phyloP scores from a whole-genome alignment of 1,140 invertebrate species.

The Plodia interpunctella region DNA sequence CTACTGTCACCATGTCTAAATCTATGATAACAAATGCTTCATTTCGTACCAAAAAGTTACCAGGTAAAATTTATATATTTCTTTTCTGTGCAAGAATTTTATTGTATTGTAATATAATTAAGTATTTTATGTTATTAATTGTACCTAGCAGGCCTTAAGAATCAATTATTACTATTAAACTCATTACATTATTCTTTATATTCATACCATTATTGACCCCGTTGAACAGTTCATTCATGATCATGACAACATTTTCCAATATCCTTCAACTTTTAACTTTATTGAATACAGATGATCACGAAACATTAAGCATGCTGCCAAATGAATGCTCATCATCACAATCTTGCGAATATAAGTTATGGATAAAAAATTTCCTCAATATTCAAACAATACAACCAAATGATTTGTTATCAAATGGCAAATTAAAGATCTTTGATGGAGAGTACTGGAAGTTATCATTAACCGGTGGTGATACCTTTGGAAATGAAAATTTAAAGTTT shows the following conservation, averaged over 20 bases:
- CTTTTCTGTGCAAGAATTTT: background rate
- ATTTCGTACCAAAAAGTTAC: conserved; percentile 96
- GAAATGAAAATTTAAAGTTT: background rate
- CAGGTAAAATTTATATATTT: conserved; percentile 78
- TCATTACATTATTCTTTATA: too few relatives aligned
- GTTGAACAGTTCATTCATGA: too few relatives aligned
- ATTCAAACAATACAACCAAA: conserved; percentile 12
- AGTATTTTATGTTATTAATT: too few relatives aligned
- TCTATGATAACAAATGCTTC: conserved; percentile 98
- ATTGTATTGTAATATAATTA: too few relatives aligned
- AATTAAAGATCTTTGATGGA: conserved; percentile 23
- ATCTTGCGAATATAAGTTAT: conserved; percentile 21
- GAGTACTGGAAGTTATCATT: conserved; percentile 17
- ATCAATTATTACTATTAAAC: too few relatives aligned
- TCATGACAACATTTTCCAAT: background rate
- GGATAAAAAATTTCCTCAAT: conserved; percentile 15
- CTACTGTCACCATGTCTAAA: conserved; percentile 89
- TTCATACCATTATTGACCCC: too few relatives aligned
- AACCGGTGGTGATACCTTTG: background rate
- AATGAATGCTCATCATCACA: conserved; percentile 34
- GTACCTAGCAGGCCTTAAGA: too few relatives aligned
- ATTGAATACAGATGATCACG: conserved; percentile 34
- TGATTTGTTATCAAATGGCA: conserved; percentile 13
- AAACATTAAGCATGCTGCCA: conserved; percentile 34
- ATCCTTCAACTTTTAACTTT: conserved; percentile 16